phyloP scores from a whole-genome alignment of 2,888 invertebrate species.

The Archips crataeganus region DNA sequence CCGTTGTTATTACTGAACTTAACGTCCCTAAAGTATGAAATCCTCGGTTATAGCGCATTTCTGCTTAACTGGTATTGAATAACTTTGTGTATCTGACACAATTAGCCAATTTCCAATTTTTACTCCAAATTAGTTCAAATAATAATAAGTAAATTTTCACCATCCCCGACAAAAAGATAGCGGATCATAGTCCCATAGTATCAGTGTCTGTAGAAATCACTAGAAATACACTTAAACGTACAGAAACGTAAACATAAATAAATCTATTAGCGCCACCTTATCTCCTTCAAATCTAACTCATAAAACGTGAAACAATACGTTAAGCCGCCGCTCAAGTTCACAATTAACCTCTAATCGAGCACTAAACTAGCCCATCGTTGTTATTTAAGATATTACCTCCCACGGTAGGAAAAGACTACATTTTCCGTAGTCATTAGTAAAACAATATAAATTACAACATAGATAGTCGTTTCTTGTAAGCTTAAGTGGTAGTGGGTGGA shows the following conservation, averaged over 20 bases:
- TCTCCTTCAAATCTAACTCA: neutral
- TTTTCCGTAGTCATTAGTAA: constrained; percentile 12
- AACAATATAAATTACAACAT: constrained; percentile 16
- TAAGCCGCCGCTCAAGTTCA: constrained; percentile 12
- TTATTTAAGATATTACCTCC: constrained; percentile 32
- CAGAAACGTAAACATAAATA: neutral
- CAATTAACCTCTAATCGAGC: constrained; percentile 33
- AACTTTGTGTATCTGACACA: no score
- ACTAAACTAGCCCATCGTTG: constrained; percentile 30
- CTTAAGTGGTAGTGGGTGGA: constrained; percentile 3
- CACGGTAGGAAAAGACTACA: constrained; percentile 14
- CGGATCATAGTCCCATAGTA: no score
- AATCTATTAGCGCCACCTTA: constrained; percentile 8
- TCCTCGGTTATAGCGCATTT: no score
- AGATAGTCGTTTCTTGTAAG: constrained; percentile 1
- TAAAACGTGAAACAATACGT: constrained; percentile 21
- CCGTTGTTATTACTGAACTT: no score
- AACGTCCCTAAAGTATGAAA: no score
- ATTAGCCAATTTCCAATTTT: no score
- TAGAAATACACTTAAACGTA: neutral
- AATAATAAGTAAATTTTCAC: no score
- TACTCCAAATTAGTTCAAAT: no score
- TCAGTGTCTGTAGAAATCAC: no score
- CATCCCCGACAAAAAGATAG: no score
- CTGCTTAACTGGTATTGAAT: no score